Conservation (phyloP, 1,140 invertebrate genomes). For the Glomeris maerens region DNA sequence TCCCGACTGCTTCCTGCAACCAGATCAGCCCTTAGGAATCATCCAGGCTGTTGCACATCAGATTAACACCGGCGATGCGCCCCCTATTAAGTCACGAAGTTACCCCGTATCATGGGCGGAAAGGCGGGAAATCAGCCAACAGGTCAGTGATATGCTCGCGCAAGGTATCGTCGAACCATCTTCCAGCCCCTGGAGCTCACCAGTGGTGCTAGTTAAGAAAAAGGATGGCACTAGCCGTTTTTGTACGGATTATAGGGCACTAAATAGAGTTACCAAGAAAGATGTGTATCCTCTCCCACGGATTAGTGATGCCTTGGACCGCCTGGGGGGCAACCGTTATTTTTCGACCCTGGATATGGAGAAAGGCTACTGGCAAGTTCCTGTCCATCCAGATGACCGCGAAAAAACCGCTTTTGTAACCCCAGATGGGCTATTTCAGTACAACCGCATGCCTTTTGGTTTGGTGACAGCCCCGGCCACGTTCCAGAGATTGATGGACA, state of each 20-base stretch:
- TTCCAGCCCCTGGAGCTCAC: slow-evolving; percentile 30
- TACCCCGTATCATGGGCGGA: slow-evolving; percentile 14
- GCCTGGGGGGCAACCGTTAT: slow-evolving; percentile 22
- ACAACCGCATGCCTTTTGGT: slow-evolving; percentile 3
- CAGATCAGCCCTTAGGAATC: too few relatives aligned
- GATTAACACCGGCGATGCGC: slow-evolving; percentile 21
- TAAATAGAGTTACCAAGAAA: slow-evolving; percentile 31
- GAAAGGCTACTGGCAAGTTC: slow-evolving; percentile 26
- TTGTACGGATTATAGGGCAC: slow-evolving; percentile 35
- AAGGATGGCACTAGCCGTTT: slow-evolving; percentile 31
- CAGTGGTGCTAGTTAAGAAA: slow-evolving; percentile 32
- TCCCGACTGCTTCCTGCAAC: too few relatives aligned
- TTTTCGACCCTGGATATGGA: slow-evolving; percentile 24
- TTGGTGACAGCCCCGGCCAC: neutral
- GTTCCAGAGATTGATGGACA: neutral
- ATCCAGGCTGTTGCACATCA: slow-evolving; percentile 20
- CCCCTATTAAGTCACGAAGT: slow-evolving; percentile 15
- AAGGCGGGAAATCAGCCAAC: slow-evolving; percentile 21
- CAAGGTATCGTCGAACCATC: slow-evolving; percentile 27
- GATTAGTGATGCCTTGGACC: slow-evolving; percentile 33
- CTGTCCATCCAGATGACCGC: neutral
- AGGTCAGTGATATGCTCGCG: slow-evolving; percentile 25
- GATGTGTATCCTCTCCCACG: slow-evolving; percentile 38
- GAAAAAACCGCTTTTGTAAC: slow-evolving; percentile 7
- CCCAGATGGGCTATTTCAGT: slow-evolving; percentile 1